phyloP scores from a whole-genome alignment of 2,113 vertebrate species.

The Bombycilla garrulus region DNA sequence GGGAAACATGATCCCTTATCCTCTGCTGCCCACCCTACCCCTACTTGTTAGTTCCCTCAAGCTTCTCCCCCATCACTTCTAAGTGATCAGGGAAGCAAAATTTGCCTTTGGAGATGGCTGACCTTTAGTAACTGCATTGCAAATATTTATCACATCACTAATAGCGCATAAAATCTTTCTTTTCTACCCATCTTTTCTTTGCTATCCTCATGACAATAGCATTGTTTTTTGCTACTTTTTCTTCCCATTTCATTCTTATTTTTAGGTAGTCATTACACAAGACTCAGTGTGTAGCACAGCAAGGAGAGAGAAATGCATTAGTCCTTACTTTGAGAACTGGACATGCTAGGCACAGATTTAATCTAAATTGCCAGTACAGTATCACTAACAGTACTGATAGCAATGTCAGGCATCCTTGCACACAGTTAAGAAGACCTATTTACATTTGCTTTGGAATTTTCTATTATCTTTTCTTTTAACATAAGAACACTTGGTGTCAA shows the following conservation, averaged over 20 bases:
- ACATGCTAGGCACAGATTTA: not conserved
- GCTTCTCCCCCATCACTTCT: not conserved
- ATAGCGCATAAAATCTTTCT: not conserved
- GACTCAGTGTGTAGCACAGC: not conserved
- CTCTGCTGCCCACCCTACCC: not conserved
- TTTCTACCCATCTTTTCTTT: not conserved
- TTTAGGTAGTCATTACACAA: not conserved
- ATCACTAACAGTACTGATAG: not conserved
- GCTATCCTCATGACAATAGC: not conserved
- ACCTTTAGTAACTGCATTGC: slow-evolving; percentile 1
- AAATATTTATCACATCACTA: not conserved
- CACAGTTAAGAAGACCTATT: not conserved
- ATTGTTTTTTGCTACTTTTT: not conserved
- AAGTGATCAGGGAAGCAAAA: not conserved
- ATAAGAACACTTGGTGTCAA: not conserved
- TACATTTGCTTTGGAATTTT: not conserved
- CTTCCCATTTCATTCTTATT: not conserved
- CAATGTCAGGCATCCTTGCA: not conserved
- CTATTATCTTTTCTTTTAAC: not conserved
- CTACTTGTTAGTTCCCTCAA: not conserved
- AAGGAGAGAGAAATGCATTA: not conserved
- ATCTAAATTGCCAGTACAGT: not conserved
- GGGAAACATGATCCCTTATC: not conserved
- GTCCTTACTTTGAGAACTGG: slow-evolving; percentile 5
- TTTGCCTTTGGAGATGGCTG: not conserved